Evolutionary conservation across 2,797 vertebrate species (phyloP).

Genomic region (Sebastes alutus): DNA sequence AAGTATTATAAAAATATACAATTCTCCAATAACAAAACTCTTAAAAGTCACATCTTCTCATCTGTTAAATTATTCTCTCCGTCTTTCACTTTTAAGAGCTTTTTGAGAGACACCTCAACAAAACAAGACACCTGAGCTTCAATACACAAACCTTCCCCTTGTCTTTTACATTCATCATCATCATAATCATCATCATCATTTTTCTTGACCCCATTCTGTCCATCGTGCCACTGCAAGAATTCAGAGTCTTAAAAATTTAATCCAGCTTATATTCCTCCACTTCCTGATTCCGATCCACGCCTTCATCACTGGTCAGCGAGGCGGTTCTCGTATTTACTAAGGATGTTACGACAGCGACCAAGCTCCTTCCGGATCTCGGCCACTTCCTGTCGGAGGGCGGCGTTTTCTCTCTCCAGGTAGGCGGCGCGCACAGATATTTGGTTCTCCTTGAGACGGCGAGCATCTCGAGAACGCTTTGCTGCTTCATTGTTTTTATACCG

Average conservation of each 20-base stretch:
- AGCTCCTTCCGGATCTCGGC: slow-evolving; percentile 93
- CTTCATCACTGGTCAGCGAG: slow-evolving; percentile 87
- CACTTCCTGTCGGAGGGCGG: slow-evolving; percentile 90
- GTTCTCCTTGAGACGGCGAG: slow-evolving; percentile 94
- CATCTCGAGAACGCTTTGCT: slow-evolving; percentile 93
- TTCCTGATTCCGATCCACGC: slow-evolving; percentile 27
- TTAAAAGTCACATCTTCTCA: slow-evolving; percentile 77
- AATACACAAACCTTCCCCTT: slow-evolving; percentile 67
- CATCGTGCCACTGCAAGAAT: slow-evolving; percentile 49
- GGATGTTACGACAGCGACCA: slow-evolving; percentile 88
- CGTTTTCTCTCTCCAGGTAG: slow-evolving; percentile 94
- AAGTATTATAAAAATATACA: slow-evolving; percentile 90
- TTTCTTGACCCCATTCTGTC: slow-evolving; percentile 61
- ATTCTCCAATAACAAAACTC: slow-evolving; percentile 86
- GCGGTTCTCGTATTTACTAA: slow-evolving; percentile 91
- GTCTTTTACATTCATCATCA: slow-evolving; percentile 82
- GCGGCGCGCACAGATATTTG: slow-evolving; percentile 93
- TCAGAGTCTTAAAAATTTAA: slow-evolving; percentile 66
- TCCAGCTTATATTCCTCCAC: slow-evolving; percentile 61
- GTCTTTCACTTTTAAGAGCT: slow-evolving; percentile 71
- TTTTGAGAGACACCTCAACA: slow-evolving; percentile 54
- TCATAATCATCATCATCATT: slow-evolving; percentile 51
- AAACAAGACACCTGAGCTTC: slow-evolving; percentile 83
- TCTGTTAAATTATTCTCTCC: slow-evolving; percentile 79
- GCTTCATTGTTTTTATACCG: slow-evolving; percentile 94